phyloP scores from a whole-genome alignment of 1,140 invertebrate genomes.

The Lycorma delicatula region DNA sequence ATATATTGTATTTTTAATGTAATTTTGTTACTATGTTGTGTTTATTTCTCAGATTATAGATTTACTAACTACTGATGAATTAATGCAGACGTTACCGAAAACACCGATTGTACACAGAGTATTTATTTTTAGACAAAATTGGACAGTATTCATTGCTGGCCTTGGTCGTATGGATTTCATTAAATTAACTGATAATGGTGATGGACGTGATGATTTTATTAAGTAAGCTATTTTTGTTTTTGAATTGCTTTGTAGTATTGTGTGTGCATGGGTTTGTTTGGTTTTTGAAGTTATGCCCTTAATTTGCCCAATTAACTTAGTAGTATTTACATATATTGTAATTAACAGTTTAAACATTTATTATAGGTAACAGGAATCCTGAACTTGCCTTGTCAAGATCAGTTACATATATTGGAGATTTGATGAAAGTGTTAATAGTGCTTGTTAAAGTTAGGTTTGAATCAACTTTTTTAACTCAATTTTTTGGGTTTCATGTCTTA shows the following conservation, averaged over 20 bases:
- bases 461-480: no score
- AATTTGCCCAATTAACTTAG: not conserved
- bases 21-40: no score
- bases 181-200: slow-evolving; percentile 27
- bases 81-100: slow-evolving; percentile 62
- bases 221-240: not conserved
- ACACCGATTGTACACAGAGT: slow-evolving; percentile 61
- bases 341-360: not conserved
- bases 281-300: slow-evolving; percentile 5
- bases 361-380: slow-evolving; percentile 48
- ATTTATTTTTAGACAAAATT: slow-evolving; percentile 53
- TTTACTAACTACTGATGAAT: slow-evolving; percentile 76
- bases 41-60: slow-evolving; percentile 56
- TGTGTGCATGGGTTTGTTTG: not conserved
- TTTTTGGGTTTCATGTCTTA: no score
- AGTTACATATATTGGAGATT: no score
- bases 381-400: no score
- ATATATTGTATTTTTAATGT: no score
- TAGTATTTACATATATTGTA: not conserved
- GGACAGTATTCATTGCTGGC: slow-evolving; percentile 73
- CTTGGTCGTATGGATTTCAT: slow-evolving; percentile 65
- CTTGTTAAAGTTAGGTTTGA: no score
- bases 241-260: not conserved
- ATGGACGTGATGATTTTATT: slow-evolving; percentile 19
- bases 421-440: no score